Evolutionary conservation across 2,797 vertebrate genomes (phyloP), one percentile per base, ranked within the genome.

Genomic region (Serranus cabrilla): DNA sequence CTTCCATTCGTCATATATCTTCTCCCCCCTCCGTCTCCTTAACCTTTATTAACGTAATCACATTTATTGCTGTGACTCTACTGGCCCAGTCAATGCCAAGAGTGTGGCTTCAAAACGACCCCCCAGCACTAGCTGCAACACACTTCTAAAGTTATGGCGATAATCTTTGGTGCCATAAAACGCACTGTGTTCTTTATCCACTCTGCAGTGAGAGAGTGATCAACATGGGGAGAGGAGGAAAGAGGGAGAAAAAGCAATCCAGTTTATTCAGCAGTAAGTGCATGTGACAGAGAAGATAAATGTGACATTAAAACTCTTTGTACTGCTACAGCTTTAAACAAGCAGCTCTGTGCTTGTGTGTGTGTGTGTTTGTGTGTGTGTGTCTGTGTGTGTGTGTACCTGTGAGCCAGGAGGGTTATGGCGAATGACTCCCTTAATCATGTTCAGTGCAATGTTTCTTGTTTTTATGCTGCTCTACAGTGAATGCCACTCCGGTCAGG

Each of bases 271-370:
- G 71, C 67, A 79, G 75, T 91, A 85, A 89, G 73, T 76, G 79
- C 45, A 67, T 59, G 59, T 80, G 85, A 90, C 83, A 80, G 78
- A 67, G 72, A 75, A 85, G 81, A 91, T 88, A 71, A 83, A 86
- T 76, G 78, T 74, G 82, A 89, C 71, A 71, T 87, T 87, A 80
- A 72, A 85, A 74, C 61, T 76, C 58, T 62, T 72, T 77, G 61
- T 74, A 61, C 23, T n/a, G 37, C 73, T 69, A 27, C 43, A 34
- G 72, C 68, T 77, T 80, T 52, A 56, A 64, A 66, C 64, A 67
- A 51, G 23, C 21, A 37, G 43, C 34, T 66, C 2, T 63, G 20
- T 73, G 47, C 11, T 5, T 76, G 51, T 56, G 23, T 39, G 39
- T 63, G 51, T 63, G 46, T 52, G 57, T 43, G 50, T 45, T 55